Percentiles rank a stretch among this genome's conserved stretches.
Conservation (phyloP, 2,888 invertebrate genomes). For the Siphonodentalium dalli region DNA sequence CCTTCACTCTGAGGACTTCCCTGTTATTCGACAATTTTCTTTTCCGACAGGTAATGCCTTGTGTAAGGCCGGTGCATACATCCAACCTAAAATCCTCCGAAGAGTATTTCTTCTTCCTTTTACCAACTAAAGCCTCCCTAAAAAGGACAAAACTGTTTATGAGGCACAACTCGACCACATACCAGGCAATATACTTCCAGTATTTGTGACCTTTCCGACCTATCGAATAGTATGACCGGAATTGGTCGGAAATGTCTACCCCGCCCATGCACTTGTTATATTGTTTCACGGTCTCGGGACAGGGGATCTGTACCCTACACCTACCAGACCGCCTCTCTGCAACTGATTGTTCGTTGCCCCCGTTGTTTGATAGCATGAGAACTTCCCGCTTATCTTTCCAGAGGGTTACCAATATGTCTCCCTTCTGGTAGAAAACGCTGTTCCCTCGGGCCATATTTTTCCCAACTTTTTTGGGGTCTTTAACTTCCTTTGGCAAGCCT, state of each 20-base stretch:
- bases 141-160: too few relatives aligned
- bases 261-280: constrained; percentile 19
- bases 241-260: constrained; percentile 25
- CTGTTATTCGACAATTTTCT: too few relatives aligned
- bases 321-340: constrained; percentile 8
- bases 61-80: too few relatives aligned
- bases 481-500: constrained; percentile 8
- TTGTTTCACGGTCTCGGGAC: constrained; percentile 1
- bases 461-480: constrained; percentile 4
- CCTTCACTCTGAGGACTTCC: too few relatives aligned
- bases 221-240: constrained; percentile 10
- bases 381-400: constrained; percentile 22
- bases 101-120: too few relatives aligned
- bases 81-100: too few relatives aligned
- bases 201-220: constrained; percentile 12
- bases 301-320: constrained; percentile 4
- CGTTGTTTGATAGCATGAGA: constrained; percentile 1
- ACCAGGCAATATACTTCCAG: too few relatives aligned
- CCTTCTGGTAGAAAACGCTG: constrained; percentile 2
- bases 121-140: too few relatives aligned
- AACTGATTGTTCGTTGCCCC: neutral
- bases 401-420: constrained; percentile 2
- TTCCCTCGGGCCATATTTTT: constrained; percentile 2
- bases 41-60: too few relatives aligned
- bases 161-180: too few relatives aligned